Conservation (phyloP, 2,888 invertebrate species). For the Malachius bipustulatus region DNA sequence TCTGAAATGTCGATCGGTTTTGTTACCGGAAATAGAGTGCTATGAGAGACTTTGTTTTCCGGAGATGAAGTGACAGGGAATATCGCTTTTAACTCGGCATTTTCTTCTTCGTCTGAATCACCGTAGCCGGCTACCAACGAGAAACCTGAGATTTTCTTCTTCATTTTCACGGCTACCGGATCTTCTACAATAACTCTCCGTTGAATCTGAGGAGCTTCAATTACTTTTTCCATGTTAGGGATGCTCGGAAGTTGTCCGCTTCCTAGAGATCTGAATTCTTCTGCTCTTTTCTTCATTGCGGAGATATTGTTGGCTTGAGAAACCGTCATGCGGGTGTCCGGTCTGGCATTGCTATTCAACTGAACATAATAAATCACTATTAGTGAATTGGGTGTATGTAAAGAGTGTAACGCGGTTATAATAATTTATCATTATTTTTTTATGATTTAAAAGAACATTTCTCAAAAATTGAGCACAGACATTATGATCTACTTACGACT, state of each 20-base stretch:
- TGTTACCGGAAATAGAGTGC: constrained; percentile 39
- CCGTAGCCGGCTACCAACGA: constrained; percentile 45
- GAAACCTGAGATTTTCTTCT: constrained; percentile 26
- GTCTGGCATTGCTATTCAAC: too few species aligned
- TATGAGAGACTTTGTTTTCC: constrained; percentile 24
- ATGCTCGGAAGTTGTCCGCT: constrained; percentile 33
- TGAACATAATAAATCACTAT: too few species aligned
- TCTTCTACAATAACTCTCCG: background rate
- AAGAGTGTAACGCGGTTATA: too few species aligned
- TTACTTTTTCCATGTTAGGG: constrained; percentile 4
- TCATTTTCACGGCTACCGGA: background rate
- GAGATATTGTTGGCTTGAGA: constrained; percentile 35
- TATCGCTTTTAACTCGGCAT: constrained; percentile 16
- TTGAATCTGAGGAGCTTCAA: background rate
- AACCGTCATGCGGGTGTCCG: too few species aligned
- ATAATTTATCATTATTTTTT: too few species aligned
- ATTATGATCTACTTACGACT: too few species aligned
- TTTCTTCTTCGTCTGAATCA: constrained; percentile 41
- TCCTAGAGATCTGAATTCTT: constrained; percentile 35
- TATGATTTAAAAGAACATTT: too few species aligned
- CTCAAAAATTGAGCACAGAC: too few species aligned
- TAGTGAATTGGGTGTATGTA: too few species aligned
- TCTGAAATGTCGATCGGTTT: constrained; percentile 33
- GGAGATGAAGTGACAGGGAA: constrained; percentile 10
- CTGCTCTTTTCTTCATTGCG: constrained; percentile 36